Conservation (phyloP, 2,113 vertebrate genomes). For the Syngnathus floridae region DNA sequence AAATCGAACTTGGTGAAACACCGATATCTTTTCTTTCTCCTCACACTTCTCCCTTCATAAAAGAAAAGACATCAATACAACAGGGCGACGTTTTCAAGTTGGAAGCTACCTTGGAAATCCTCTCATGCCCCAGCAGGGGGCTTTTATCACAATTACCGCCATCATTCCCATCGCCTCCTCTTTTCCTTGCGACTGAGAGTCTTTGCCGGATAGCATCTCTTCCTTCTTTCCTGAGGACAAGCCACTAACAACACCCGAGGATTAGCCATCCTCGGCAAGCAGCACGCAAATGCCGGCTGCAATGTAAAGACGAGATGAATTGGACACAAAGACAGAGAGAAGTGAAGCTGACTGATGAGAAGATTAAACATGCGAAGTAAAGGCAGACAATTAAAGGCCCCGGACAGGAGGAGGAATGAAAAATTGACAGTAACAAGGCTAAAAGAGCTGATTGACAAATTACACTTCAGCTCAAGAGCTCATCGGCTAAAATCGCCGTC, state of each 20-base stretch:
- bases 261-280: slow-evolving; percentile 19
- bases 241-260: slow-evolving; percentile 23
- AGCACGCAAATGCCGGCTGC: slow-evolving; percentile 17
- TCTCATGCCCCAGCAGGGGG: slow-evolving; percentile 7
- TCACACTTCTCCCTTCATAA: neutral
- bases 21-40: neutral
- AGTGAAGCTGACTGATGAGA: slow-evolving; percentile 7
- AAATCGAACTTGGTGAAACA: neutral
- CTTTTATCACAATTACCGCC: slow-evolving; percentile 29
- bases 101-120: slow-evolving; percentile 19
- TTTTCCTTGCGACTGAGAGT: slow-evolving; percentile 10
- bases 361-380: slow-evolving; percentile 22
- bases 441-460: slow-evolving; percentile 27
- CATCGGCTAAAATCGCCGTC: slow-evolving; percentile 38
- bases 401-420: slow-evolving; percentile 34
- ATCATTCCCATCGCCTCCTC: slow-evolving; percentile 16
- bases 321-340: slow-evolving; percentile 1
- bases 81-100: slow-evolving; percentile 20
- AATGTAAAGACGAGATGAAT: slow-evolving; percentile 18
- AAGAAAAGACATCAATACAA: slow-evolving; percentile 13
- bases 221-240: slow-evolving; percentile 17
- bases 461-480: slow-evolving; percentile 18
- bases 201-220: slow-evolving; percentile 9
- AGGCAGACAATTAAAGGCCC: slow-evolving; percentile 29
- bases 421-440: slow-evolving; percentile 25